These are phyloP conservation scores for Apodemia zela DNA, from an alignment of 2,888 invertebrate species.

Conservation along the genomic window DNA sequence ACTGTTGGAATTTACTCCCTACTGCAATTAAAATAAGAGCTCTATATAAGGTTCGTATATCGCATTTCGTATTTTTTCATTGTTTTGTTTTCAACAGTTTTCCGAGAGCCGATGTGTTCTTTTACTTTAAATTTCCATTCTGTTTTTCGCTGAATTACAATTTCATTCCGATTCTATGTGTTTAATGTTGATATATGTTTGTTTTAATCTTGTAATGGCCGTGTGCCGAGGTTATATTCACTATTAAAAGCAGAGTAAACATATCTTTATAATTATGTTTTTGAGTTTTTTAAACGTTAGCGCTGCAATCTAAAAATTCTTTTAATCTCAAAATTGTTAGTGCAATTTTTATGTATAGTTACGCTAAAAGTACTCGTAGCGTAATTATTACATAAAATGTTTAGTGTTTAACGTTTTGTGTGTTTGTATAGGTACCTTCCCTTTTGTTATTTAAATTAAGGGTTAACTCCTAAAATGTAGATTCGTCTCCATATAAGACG, in stretches of 20 bases:
- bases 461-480: too few species aligned
- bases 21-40: conserved; percentile 8
- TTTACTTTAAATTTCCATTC: conserved; percentile 13
- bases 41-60: conserved; percentile 9
- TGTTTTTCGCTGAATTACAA: conserved; percentile 13
- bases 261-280: conserved; percentile 1
- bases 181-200: conserved; percentile 10
- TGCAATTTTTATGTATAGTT: too few species aligned
- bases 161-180: conserved; percentile 9
- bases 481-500: too few species aligned
- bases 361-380: too few species aligned
- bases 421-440: too few species aligned
- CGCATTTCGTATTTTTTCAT: conserved; percentile 12
- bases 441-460: too few species aligned
- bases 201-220: conserved; percentile 14
- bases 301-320: background rate
- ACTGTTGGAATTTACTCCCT: background rate
- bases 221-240: background rate
- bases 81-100: conserved; percentile 15
- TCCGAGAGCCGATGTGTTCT: conserved; percentile 16
- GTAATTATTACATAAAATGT: too few species aligned
- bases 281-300: background rate
- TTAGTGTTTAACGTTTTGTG: too few species aligned
- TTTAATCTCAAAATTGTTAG: background rate
- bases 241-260: conserved; percentile 6